Conservation (phyloP, 1,140 invertebrate genomes). For the Schlechtendalia chinensis region DNA sequence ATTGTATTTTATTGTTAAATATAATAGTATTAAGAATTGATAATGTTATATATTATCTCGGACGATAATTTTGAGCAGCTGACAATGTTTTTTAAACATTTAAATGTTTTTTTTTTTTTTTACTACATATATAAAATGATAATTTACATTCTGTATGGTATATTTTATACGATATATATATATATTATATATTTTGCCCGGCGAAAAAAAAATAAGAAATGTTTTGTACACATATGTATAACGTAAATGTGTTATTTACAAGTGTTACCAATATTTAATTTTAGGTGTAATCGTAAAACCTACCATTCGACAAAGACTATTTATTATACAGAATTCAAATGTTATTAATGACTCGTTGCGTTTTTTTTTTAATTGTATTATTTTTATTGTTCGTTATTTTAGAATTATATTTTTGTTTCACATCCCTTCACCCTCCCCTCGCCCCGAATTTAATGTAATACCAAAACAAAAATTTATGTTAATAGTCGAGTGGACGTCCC, state of each 20-base stretch:
- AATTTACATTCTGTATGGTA: conserved; percentile 13
- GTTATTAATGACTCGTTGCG: conserved; percentile 1
- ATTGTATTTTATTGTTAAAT: conserved; percentile 16
- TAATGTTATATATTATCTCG: neutral
- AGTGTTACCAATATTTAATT: conserved; percentile 32
- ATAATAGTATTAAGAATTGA: neutral
- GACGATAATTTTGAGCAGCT: conserved; percentile 17
- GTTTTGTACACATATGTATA: conserved; percentile 10
- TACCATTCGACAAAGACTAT: neutral
- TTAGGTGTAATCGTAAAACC: conserved; percentile 11
- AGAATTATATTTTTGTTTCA: conserved; percentile 24
- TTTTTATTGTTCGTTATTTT: neutral
- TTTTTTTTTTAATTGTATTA: too few species aligned
- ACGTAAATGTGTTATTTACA: conserved; percentile 6
- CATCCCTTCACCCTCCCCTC: too few species aligned
- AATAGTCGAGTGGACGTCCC: neutral
- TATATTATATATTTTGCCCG: conserved; percentile 5
- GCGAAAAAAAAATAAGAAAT: neutral
- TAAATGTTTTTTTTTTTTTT: neutral
- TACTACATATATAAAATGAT: neutral
- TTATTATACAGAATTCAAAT: conserved; percentile 10
- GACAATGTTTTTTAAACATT: too few species aligned
- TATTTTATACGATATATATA: conserved; percentile 11
- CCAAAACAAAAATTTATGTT: neutral
- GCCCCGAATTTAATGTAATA: neutral